A percentile compares a stretch with the other conserved stretches of the same genome.
These are phyloP conservation scores for Cervus canadensis DNA, from an alignment of 2,113 vertebrate genomes.

Conservation along the genomic window DNA sequence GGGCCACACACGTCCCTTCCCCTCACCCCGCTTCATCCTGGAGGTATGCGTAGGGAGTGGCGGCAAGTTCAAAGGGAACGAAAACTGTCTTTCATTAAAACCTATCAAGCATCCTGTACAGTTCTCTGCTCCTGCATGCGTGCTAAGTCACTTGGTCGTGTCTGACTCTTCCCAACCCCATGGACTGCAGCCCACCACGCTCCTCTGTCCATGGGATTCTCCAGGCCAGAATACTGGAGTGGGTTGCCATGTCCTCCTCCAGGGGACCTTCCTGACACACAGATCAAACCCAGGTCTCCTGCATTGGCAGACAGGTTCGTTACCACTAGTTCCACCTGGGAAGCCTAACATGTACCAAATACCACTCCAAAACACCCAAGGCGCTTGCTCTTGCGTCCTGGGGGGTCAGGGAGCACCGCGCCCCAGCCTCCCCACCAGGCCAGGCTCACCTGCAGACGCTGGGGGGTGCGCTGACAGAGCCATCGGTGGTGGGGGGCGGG, in stretches of 20 bases:
- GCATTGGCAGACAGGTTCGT: neutral
- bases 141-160: neutral
- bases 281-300: neutral
- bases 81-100: neutral
- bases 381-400: neutral
- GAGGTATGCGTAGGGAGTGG: rapidly evolving
- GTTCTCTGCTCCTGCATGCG: neutral
- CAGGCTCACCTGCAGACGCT: constrained; percentile 94
- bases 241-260: neutral
- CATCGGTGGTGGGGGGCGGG: constrained; percentile 83
- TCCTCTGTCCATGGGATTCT: neutral
- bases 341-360: neutral
- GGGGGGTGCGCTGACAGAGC: constrained; percentile 90
- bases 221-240: neutral
- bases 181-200: neutral
- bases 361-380: neutral
- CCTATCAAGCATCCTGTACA: rapidly evolving
- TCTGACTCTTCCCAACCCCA: neutral
- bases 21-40: neutral
- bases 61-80: neutral
- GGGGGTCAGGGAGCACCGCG: neutral
- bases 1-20: neutral
- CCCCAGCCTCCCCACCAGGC: neutral
- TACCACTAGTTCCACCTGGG: neutral
- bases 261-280: neutral